Conservation (phyloP, 2,113 vertebrate species). For the Noturus placidus region DNA sequence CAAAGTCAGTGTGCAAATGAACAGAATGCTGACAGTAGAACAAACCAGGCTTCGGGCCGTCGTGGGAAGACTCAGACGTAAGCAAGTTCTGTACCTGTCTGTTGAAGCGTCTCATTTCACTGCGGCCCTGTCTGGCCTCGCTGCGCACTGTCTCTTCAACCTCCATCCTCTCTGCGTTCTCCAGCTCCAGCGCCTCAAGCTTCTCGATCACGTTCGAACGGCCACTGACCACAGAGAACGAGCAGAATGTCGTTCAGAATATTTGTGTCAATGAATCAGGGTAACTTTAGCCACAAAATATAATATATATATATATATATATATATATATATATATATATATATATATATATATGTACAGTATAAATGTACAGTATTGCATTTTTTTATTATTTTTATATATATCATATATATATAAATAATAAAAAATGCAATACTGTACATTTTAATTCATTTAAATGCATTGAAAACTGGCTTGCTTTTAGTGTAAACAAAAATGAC, state of each 20-base stretch:
- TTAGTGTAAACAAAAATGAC: background rate
- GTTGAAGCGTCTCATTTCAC: constrained; percentile 70
- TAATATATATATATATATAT: no score
- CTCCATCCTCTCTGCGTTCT: constrained; percentile 77
- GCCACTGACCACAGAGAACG: constrained; percentile 51
- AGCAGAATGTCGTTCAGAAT: background rate
- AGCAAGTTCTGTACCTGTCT: constrained; percentile 66
- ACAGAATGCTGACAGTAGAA: constrained; percentile 5
- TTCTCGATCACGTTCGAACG: constrained; percentile 80
- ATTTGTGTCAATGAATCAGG: background rate
- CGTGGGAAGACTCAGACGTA: background rate
- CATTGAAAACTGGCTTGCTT: background rate
- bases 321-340: no score
- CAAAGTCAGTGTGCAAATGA: background rate
- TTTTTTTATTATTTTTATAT: no score
- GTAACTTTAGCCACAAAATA: background rate
- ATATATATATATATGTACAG: no score
- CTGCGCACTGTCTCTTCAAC: constrained; percentile 66
- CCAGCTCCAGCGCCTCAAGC: constrained; percentile 78
- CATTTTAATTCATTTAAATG: background rate
- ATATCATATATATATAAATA: no score
- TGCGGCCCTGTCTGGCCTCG: constrained; percentile 71
- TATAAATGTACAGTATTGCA: no score
- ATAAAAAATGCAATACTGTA: background rate
- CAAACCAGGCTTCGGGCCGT: background rate